phyloP scores from a whole-genome alignment of 2,797 vertebrate species.

The Scarus forsteni region DNA sequence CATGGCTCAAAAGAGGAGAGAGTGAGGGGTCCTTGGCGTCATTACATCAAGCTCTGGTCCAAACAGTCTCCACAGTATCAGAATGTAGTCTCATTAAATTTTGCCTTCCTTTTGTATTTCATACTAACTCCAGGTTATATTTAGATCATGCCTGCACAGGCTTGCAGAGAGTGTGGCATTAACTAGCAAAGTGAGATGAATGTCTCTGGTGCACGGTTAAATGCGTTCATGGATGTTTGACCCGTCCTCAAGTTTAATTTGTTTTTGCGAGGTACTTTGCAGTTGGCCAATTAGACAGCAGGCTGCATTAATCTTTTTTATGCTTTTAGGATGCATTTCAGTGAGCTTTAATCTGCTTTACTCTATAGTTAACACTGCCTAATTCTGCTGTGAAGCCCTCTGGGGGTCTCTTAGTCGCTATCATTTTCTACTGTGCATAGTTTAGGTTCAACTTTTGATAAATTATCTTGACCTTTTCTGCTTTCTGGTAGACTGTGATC shows the following conservation, averaged over 20 bases:
- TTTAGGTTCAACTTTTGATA: constrained; percentile 18
- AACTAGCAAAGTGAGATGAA: constrained; percentile 77
- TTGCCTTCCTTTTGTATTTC: constrained; percentile 76
- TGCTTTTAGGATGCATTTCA: constrained; percentile 41
- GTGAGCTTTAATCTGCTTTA: constrained; percentile 35
- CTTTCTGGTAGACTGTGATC: background rate
- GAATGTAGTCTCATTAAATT: constrained; percentile 76
- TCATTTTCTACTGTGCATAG: background rate
- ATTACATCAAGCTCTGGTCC: constrained; percentile 62
- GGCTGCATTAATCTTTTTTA: constrained; percentile 48
- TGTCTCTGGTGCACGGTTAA: constrained; percentile 60
- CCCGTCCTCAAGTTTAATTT: constrained; percentile 66
- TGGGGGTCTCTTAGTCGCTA: background rate
- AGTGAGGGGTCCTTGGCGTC: constrained; percentile 51
- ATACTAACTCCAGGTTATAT: constrained; percentile 77
- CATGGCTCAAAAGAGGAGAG: background rate
- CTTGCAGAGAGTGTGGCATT: constrained; percentile 65
- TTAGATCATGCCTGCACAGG: constrained; percentile 72
- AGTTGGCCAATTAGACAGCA: constrained; percentile 53
- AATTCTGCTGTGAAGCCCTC: background rate
- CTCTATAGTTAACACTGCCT: constrained; percentile 37
- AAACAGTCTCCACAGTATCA: constrained; percentile 61
- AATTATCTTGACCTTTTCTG: background rate
- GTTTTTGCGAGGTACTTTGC: constrained; percentile 51
- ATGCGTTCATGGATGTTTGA: constrained; percentile 62